Evolutionary conservation across 2,797 vertebrate genomes (phyloP), one percentile per base, ranked within the genome.

Genomic region (Pelochelys cantorii): DNA sequence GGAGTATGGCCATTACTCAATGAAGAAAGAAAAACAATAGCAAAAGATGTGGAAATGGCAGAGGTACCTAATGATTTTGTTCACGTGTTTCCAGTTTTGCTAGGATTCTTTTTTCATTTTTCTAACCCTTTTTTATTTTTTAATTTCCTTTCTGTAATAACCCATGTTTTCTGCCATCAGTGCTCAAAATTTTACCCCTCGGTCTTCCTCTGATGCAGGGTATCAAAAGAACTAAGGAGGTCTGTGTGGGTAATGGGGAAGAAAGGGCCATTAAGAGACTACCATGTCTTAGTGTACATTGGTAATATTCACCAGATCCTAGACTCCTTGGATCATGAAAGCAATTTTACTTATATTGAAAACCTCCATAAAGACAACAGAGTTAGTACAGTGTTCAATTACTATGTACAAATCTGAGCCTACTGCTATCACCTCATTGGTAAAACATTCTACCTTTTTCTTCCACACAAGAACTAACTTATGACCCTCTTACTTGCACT

Each of bases 391-490:
- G 85, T 86, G 34, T 71, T 90, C 86, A 62, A 29, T 37, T 71
- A 34, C 68, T 37, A 37, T 71, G n/a, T 20, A 71, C 22, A 71
- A 71, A 37, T 23, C 17, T 22, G 34, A 71, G 9, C 18, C n/a
- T 22, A 37, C n/a, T 37, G 20, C 11, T 71, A 18, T 22, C 18
- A 62, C 27, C 29, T 31, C 60, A 62, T 31, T 5, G 59, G 13
- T 27, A 60, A 60, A 15, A 71, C 57, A 80, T 90, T 95, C 82
- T 42, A n/a, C 89, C 81, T 57, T 71, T 68, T 57, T 88, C 89
- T 89, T 84, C 85, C 87, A n/a, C 37, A 84, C 85, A 18, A 79
- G 25, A 83, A 91, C 12, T 17, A 57, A 95, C 82, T 55, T 79
- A 34, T 71, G 18, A 59, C 4, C 8, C 34, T 89, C 22, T 62